Conservation (phyloP, 2,888 invertebrate genomes). For the Morpho achilles region DNA sequence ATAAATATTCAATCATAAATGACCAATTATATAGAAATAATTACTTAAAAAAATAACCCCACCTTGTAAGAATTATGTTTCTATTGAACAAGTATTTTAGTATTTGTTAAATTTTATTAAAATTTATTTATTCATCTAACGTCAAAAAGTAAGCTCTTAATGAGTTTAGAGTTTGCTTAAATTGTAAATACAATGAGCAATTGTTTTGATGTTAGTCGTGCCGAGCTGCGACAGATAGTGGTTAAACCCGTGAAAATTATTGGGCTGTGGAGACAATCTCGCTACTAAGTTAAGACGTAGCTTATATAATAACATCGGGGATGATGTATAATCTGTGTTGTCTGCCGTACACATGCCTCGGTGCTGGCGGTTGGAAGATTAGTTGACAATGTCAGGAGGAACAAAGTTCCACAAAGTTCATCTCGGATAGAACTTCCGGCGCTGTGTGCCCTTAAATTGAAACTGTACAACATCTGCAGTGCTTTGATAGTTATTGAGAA, state of each 20-base stretch:
- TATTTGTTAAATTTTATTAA: no score
- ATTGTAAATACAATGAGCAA: conserved; percentile 21
- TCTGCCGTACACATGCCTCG: conserved; percentile 39
- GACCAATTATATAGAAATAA: no score
- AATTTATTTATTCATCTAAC: no score
- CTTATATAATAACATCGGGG: conserved; percentile 22
- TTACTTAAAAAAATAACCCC: no score
- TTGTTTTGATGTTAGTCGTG: not conserved
- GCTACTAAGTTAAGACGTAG: conserved; percentile 21
- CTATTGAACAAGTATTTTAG: no score
- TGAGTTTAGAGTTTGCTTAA: conserved; percentile 19
- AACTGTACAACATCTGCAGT: conserved; percentile 70
- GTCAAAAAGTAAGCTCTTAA: conserved; percentile 15
- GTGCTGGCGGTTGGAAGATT: conserved; percentile 62
- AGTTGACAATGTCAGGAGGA: conserved; percentile 72
- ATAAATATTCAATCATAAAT: no score
- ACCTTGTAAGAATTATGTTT: no score
- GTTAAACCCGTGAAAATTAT: conserved; percentile 22
- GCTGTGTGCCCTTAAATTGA: conserved; percentile 71
- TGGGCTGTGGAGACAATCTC: conserved; percentile 22
- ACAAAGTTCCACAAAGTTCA: conserved; percentile 69
- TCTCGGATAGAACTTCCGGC: conserved; percentile 54
- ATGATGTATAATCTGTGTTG: conserved; percentile 29
- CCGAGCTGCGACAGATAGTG: conserved; percentile 13
- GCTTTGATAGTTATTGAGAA: conserved; percentile 63